Conservation (phyloP, 1,140 invertebrate genomes). For the Trialeurodes vaporariorum region DNA sequence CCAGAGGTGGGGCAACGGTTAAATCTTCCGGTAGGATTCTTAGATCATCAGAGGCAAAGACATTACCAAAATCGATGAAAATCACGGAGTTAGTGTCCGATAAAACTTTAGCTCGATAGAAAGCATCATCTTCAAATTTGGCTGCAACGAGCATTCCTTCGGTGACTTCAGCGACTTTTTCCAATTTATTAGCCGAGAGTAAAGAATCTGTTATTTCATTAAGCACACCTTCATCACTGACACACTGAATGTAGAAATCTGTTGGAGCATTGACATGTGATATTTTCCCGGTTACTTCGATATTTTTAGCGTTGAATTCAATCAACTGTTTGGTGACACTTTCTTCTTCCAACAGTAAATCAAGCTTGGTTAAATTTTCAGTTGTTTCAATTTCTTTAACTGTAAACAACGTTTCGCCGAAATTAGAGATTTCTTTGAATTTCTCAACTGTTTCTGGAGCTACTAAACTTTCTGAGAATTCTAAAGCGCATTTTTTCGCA, state of each 20-base stretch:
- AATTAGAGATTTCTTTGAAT: conserved; percentile 29
- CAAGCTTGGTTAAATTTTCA: conserved; percentile 42
- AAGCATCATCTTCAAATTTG: conserved; percentile 42
- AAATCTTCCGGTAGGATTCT: conserved; percentile 39
- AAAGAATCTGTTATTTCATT: background rate
- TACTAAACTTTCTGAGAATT: conserved; percentile 23
- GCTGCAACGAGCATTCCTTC: conserved; percentile 42
- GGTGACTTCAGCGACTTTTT: background rate
- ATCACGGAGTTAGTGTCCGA: conserved; percentile 41
- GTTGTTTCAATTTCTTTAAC: background rate
- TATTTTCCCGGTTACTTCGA: background rate
- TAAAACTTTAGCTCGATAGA: conserved; percentile 30
- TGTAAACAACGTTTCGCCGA: conserved; percentile 27
- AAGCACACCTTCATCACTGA: background rate
- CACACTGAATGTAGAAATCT: conserved; percentile 6
- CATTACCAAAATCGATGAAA: conserved; percentile 75
- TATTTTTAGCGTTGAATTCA: background rate
- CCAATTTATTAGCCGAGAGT: background rate
- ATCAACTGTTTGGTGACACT: conserved; percentile 46
- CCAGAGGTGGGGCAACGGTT: conserved; percentile 13
- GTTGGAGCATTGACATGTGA: background rate
- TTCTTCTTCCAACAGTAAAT: conserved; percentile 45
- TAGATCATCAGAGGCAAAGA: conserved; percentile 44
- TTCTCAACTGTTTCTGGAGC: conserved; percentile 25
- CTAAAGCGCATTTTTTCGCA: conserved; percentile 34